Evolutionary conservation across 1,140 invertebrate genomes (phyloP), one percentile per base, ranked within the genome.

Genomic region (Daktulosphaira vitifoliae): DNA sequence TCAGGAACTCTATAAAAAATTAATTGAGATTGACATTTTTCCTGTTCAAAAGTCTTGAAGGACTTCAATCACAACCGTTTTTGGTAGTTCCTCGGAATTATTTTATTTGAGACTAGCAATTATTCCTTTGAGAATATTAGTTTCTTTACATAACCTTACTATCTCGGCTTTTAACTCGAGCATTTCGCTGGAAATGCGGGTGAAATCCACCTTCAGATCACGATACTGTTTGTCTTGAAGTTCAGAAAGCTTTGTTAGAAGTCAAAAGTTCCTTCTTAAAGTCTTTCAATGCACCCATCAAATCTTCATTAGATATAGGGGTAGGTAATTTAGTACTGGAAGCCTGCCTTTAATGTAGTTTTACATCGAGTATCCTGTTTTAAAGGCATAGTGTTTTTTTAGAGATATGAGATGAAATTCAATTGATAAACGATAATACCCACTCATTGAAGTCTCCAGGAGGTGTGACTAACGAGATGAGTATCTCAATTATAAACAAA

Each of bases 291-390:
- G 48, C 48, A 26, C 22, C 25, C 48, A 50, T 50, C n/a, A 50
- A 23, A 23, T 50, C 48, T 50, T 50, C 48, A 50, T 50, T 50
- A 50, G 48, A 50, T 15, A 51, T 16, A 51, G 49, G 26, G 3
- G 49, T 29, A 51, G 25, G 3, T 29, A 8, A 3, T 26, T 9
- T 6, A 23, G 13, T 22, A 18, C 0, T 0, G 26, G 49, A 51
- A 29, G 49, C 13, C n/a, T n/a, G n/a, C n/a, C 16, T 33, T 51
- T 3, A 1, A 26, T 9, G 25, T 51, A n/a, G 49, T n/a, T 8
- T 51, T 51, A 51, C 25, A 26, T 8, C 13, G 49, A 2, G 49
- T 51, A 23, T 51, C 49, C 8, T 16, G 25, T 51, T 51, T 51
- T n/a, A 3, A n/a, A n/a, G 25, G 49, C 49, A 51, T 51, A 51